A percentile compares a stretch with the other conserved stretches of the same genome.
Conservation (phyloP, 2,888 invertebrate species). For the Chouioia cunea region DNA sequence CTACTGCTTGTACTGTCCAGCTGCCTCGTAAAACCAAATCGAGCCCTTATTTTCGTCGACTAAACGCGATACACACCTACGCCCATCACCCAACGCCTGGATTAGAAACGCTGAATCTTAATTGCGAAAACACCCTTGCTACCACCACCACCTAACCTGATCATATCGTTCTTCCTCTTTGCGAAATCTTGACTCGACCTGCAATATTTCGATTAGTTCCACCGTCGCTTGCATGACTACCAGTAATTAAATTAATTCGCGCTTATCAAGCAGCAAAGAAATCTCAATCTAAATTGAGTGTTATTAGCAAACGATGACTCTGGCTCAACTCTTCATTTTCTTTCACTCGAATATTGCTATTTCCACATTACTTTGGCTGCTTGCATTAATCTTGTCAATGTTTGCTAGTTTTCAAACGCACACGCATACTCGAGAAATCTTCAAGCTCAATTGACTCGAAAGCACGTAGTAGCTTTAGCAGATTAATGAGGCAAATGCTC, state of each 20-base stretch:
- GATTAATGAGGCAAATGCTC: no score
- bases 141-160: slow-evolving; percentile 3
- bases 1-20: no score
- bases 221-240: slow-evolving; percentile 18
- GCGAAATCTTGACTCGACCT: slow-evolving; percentile 18
- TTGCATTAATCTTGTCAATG: no score
- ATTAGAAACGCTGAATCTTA: slow-evolving; percentile 13
- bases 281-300: slow-evolving; percentile 24
- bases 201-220: slow-evolving; percentile 26
- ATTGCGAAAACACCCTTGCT: slow-evolving; percentile 21
- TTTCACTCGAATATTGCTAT: no score
- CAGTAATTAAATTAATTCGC: slow-evolving; percentile 9
- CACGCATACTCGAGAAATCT: background rate
- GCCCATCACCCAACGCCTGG: background rate
- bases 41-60: slow-evolving; percentile 3
- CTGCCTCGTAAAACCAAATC: slow-evolving; percentile 43
- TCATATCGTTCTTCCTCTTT: slow-evolving; percentile 34
- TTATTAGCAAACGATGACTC: slow-evolving; percentile 13
- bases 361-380: no score
- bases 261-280: background rate
- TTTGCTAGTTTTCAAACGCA: background rate
- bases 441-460: no score
- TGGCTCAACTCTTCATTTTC: slow-evolving; percentile 31
- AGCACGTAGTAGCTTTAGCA: no score
- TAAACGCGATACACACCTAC: slow-evolving; percentile 12